Percentiles rank a stretch among this genome's conserved stretches.
phyloP scores from a whole-genome alignment of 2,888 invertebrate species.

The Drosophila eohydei region DNA sequence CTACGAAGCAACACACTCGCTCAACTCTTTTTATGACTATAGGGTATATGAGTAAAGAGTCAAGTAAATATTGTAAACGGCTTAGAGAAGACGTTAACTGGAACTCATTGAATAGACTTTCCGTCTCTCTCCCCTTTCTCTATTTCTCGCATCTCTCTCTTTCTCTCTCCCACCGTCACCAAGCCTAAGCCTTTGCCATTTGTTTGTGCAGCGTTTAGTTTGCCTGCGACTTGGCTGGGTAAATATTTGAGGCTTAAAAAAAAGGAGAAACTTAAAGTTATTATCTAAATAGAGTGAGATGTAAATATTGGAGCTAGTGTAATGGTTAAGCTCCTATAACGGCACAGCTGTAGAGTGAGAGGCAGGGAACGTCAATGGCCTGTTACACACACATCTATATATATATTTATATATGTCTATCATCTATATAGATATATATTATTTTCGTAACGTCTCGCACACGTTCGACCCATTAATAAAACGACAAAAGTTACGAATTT shows the following conservation, averaged over 20 bases:
- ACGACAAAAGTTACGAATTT: conserved; percentile 80
- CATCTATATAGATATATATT: conserved; percentile 19
- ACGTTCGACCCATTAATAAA: conserved; percentile 79
- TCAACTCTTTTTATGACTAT: background rate
- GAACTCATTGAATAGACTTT: conserved; percentile 36
- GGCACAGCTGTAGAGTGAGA: conserved; percentile 16
- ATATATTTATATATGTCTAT: conserved; percentile 1
- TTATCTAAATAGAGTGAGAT: conserved; percentile 71
- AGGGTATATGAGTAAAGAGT: conserved; percentile 20
- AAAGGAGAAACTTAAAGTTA: conserved; percentile 60
- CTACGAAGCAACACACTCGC: background rate
- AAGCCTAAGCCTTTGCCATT: conserved; percentile 54
- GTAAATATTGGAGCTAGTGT: conserved; percentile 63
- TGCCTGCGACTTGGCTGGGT: conserved; percentile 56
- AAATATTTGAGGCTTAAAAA: conserved; percentile 64
- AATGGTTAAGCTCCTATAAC: conserved; percentile 14
- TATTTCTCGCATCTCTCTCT: background rate
- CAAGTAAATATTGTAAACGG: conserved; percentile 49
- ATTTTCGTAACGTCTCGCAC: conserved; percentile 41
- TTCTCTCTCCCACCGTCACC: background rate
- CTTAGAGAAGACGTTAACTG: conserved; percentile 41
- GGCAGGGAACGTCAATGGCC: conserved; percentile 47
- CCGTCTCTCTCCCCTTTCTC: background rate
- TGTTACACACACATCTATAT: conserved; percentile 14
- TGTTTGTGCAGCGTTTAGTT: conserved; percentile 59